phyloP scores from a whole-genome alignment of 2,113 vertebrate species.

The Gopherus evgoodei region DNA sequence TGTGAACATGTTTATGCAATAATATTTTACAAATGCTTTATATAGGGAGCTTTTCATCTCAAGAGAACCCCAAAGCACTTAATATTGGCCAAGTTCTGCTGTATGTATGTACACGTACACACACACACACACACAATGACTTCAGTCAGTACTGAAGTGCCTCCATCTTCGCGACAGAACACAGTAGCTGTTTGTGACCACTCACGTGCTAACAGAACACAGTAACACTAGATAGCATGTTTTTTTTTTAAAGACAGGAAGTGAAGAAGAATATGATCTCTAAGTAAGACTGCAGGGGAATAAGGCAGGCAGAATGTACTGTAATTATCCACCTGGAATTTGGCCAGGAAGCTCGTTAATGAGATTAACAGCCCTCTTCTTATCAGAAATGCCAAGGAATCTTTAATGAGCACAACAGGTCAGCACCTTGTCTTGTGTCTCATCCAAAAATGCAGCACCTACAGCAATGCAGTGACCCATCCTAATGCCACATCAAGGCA shows the following conservation, averaged over 20 bases:
- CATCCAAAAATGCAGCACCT: background rate
- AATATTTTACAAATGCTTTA: background rate
- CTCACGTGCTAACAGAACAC: background rate
- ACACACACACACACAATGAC: background rate
- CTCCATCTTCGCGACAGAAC: background rate
- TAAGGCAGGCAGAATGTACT: background rate
- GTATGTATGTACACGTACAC: background rate
- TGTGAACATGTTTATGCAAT: background rate
- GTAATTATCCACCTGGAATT: conserved; percentile 37
- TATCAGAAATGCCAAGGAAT: background rate
- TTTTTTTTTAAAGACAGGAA: background rate
- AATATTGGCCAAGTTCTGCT: background rate
- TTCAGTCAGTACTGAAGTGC: background rate
- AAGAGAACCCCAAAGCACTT: background rate
- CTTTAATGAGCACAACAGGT: conserved; percentile 1
- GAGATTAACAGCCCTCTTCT: conserved; percentile 23
- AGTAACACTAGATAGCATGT: background rate
- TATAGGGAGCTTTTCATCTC: background rate
- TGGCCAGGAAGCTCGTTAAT: conserved; percentile 31
- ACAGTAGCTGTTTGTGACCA: background rate
- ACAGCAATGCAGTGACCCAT: background rate
- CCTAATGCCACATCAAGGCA: background rate
- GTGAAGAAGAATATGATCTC: background rate
- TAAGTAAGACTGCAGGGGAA: conserved; percentile 19
- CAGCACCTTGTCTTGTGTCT: background rate